Conservation (phyloP, 2,888 invertebrate genomes). For the Drosophila algonquin region DNA sequence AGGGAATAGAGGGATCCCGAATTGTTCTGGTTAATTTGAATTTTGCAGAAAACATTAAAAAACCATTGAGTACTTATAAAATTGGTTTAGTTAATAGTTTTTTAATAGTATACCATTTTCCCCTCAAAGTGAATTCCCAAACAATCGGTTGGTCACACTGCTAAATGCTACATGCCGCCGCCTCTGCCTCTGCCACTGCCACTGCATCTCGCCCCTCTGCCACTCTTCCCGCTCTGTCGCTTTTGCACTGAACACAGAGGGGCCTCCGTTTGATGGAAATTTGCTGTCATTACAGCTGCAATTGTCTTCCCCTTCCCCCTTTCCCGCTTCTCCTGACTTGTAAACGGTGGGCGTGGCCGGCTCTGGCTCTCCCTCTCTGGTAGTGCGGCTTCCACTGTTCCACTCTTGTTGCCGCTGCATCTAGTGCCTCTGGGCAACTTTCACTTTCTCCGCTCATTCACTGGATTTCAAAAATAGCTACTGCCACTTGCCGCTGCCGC, state of each 20-base stretch:
- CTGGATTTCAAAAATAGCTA: slow-evolving; percentile 44
- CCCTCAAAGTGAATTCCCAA: not conserved
- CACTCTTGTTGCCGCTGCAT: slow-evolving; percentile 22
- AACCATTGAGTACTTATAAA: not conserved
- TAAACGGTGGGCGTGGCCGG: slow-evolving; percentile 43
- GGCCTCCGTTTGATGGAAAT: slow-evolving; percentile 29
- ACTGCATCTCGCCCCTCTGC: not conserved
- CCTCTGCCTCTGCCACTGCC: no score
- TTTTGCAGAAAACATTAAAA: not conserved
- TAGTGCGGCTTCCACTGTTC: slow-evolving; percentile 6
- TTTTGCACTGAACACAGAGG: slow-evolving; percentile 17
- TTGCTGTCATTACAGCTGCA: slow-evolving; percentile 36
- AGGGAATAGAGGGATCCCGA: no score
- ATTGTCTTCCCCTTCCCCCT: slow-evolving; percentile 15
- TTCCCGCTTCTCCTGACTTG: not conserved
- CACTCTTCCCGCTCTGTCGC: slow-evolving; percentile 5
- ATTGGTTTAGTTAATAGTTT: not conserved
- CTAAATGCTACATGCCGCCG: no score
- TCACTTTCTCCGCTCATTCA: slow-evolving; percentile 42
- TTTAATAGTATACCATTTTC: not conserved
- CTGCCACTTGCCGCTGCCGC: slow-evolving; percentile 27
- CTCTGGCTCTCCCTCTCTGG: not conserved
- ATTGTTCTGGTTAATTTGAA: not conserved
- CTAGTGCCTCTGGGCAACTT: slow-evolving; percentile 28
- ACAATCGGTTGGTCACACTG: not conserved